Conservation (phyloP, 2,113 vertebrate species). For the Poecilia latipinna region DNA sequence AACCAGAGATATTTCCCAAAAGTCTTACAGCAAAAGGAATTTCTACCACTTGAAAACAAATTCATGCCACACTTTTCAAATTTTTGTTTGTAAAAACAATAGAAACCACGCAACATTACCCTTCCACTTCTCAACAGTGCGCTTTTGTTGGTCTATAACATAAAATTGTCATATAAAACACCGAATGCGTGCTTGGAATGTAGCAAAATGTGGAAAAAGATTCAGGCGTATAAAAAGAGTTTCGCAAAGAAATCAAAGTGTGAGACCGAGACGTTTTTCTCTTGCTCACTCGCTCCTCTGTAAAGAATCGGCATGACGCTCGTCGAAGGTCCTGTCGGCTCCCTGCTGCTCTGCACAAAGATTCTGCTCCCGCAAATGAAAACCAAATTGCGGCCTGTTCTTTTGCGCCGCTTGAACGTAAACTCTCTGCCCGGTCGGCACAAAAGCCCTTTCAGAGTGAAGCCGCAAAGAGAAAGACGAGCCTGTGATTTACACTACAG, state of each 20-base stretch:
- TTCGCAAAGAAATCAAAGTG: background rate
- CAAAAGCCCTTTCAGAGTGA: conserved; percentile 64
- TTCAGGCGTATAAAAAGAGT: background rate
- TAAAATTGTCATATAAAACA: too few relatives aligned
- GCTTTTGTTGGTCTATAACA: background rate
- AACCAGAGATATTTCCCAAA: background rate
- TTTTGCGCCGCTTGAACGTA: conserved; percentile 59
- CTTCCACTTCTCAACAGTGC: background rate
- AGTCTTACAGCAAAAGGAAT: too few relatives aligned
- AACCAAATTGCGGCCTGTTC: conserved; percentile 54
- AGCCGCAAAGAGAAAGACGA: conserved; percentile 45
- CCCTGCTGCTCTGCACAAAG: conserved; percentile 44
- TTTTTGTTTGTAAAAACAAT: background rate
- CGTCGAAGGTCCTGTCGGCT: conserved; percentile 29
- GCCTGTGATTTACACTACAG: conserved; percentile 68
- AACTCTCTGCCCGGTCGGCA: conserved; percentile 40
- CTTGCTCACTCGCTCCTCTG: conserved; percentile 15
- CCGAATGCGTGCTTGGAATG: too few relatives aligned
- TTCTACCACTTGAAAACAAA: too few relatives aligned
- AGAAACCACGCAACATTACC: background rate
- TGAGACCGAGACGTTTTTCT: conserved; percentile 1
- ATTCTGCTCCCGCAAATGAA: conserved; percentile 44
- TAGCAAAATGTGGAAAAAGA: background rate
- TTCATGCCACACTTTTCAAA: too few relatives aligned
- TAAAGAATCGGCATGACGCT: conserved; percentile 31